phyloP scores from a whole-genome alignment of 2,888 invertebrate genomes.

The Pseudanteris insignis region DNA sequence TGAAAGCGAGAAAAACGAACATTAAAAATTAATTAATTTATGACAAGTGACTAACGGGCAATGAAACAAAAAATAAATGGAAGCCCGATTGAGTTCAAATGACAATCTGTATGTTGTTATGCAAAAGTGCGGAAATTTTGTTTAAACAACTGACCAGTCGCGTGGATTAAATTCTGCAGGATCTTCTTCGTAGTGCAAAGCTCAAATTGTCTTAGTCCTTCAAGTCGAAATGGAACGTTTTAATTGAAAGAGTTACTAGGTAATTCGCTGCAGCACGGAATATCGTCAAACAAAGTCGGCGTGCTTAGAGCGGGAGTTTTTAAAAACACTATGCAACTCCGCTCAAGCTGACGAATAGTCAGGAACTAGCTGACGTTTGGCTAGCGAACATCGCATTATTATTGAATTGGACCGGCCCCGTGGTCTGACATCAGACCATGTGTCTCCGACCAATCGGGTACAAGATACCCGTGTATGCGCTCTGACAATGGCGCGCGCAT shows the following conservation, averaged over 20 bases:
- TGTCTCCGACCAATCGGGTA: constrained; percentile 73
- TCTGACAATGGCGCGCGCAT: constrained; percentile 30
- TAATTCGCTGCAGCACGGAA: neutral
- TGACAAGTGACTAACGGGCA: too few relatives aligned
- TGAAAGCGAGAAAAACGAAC: too few relatives aligned
- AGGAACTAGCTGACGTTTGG: constrained; percentile 59
- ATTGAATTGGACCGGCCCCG: constrained; percentile 69
- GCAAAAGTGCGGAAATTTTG: too few relatives aligned
- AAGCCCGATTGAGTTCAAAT: too few relatives aligned
- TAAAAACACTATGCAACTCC: constrained; percentile 16
- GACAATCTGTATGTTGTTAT: too few relatives aligned
- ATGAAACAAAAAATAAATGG: too few relatives aligned
- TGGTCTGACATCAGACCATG: constrained; percentile 83
- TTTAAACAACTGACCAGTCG: constrained; percentile 48
- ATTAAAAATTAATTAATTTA: too few relatives aligned
- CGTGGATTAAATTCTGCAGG: constrained; percentile 51
- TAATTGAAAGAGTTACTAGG: too few relatives aligned
- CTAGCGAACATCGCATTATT: constrained; percentile 61
- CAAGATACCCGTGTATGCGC: constrained; percentile 60
- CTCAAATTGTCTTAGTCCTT: neutral
- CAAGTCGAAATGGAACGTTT: neutral
- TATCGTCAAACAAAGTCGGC: neutral
- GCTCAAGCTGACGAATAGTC: constrained; percentile 48
- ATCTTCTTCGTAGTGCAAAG: neutral
- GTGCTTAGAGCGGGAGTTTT: constrained; percentile 2